Evolutionary conservation across 2,797 vertebrate genomes (phyloP), one percentile per base, ranked within the genome.

Genomic region (Iguana delicatissima): DNA sequence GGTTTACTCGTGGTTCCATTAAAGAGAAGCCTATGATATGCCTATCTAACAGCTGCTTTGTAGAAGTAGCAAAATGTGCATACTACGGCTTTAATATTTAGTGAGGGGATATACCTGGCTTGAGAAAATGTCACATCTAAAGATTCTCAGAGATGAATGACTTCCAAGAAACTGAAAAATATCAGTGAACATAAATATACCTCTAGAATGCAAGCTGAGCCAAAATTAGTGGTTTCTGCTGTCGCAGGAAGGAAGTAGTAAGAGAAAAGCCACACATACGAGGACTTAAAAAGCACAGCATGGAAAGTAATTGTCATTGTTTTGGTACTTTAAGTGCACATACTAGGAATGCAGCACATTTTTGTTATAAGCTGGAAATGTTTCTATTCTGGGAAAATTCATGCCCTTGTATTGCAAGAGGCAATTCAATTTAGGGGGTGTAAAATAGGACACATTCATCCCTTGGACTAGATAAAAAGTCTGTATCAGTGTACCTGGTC

Each of bases 181-280:
- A 1, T 92, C 86, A 88, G 81, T 50, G 46, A 32, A 46, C 0
- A 26, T 13, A 88, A 84, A n/a, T 1, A n/a, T 0, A 46, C 85
- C 29, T 84, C 77, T 22, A n/a, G 85, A 46, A 0, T 3, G 12
- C 80, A 89, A 90, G 4, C n/a, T 2, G 81, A 76, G 1, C 95
- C 95, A 92, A 95, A 97, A 94, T 93, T 89, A 92, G 92, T 73
- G 85, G 62, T 76, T n/a, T 88, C 93, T 69, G 91, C 82, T 92
- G 18, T 87, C 12, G 94, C 97, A 97, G 97, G 97, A 97, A 98
- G 97, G 97, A 98, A 97, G 95, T 42, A 2, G 90, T 91, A 87
- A 87, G 26, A 92, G 64, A 93, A 24, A 32, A 93, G 92, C 87
- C 93, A 0, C 91, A 8, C 29, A n/a, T 76, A 9, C 20, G 72